phyloP scores from a whole-genome alignment of 2,113 vertebrate genomes.

The Natator depressus region DNA sequence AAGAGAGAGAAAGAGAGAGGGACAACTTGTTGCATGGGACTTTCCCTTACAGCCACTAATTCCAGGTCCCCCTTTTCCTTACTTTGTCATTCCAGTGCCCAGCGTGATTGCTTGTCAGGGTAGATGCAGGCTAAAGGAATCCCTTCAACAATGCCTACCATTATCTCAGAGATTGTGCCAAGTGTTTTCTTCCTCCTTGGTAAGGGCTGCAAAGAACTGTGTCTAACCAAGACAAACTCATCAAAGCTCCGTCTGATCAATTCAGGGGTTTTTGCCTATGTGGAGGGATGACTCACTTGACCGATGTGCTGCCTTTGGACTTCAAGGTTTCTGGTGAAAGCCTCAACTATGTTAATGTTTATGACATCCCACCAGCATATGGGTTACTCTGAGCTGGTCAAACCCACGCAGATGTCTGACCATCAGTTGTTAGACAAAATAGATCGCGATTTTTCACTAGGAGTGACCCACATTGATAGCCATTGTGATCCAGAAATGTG shows the following conservation, averaged over 20 bases:
- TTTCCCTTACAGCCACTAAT: background rate
- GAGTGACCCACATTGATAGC: too few relatives aligned
- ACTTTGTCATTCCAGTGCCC: background rate
- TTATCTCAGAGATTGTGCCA: background rate
- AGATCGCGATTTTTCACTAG: background rate
- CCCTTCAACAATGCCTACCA: accelerated
- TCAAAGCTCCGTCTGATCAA: accelerated
- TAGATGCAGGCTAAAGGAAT: background rate
- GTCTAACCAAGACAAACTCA: accelerated
- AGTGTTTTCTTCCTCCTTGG: accelerated
- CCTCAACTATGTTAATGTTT: accelerated
- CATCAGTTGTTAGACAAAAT: background rate
- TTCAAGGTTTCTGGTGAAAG: background rate
- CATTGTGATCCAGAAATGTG: background rate
- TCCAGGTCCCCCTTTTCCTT: background rate
- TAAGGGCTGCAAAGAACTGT: background rate
- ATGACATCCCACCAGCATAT: accelerated
- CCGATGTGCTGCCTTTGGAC: accelerated
- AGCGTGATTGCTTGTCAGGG: background rate
- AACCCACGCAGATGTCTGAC: background rate
- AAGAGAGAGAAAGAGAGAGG: background rate
- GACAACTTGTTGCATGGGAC: background rate
- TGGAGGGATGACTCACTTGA: background rate
- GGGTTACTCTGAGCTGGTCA: background rate
- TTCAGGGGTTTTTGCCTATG: accelerated